Evolutionary conservation across 2,113 vertebrate species (phyloP).

Genomic region (Hucho hucho): DNA sequence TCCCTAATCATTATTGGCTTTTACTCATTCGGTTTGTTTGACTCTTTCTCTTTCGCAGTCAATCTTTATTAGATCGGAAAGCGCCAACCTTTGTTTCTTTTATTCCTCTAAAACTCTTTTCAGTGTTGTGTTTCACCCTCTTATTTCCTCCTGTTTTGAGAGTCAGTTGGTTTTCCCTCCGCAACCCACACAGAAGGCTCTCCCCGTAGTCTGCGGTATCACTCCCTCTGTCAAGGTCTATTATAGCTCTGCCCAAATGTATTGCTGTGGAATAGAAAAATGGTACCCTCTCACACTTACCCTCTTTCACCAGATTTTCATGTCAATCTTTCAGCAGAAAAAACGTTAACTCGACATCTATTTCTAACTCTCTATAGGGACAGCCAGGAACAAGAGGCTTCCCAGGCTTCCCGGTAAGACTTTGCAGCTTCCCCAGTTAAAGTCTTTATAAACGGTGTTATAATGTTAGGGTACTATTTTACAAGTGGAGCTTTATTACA

Average conservation of each 20-base stretch:
- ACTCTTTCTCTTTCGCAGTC: constrained; percentile 3
- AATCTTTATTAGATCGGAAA: constrained; percentile 25
- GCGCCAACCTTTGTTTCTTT: not conserved
- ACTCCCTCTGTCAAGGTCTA: constrained; percentile 38
- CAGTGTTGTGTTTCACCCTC: constrained; percentile 29
- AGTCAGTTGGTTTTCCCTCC: constrained; percentile 11
- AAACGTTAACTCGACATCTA: constrained; percentile 3
- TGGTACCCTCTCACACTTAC: constrained; percentile 28
- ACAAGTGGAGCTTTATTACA: not conserved
- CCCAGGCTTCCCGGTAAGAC: constrained; percentile 96
- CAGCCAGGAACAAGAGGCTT: constrained; percentile 97
- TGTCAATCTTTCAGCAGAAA: not conserved
- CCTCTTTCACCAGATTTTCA: constrained; percentile 8
- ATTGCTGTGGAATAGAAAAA: not conserved
- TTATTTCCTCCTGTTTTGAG: constrained; percentile 22
- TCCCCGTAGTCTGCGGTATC: constrained; percentile 18
- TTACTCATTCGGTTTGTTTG: constrained; percentile 27
- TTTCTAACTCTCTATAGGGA: constrained; percentile 77
- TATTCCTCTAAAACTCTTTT: not conserved
- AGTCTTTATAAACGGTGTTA: not conserved
- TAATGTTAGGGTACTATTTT: not conserved
- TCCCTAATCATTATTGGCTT: constrained; percentile 48
- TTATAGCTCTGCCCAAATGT: constrained; percentile 23
- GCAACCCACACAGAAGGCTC: constrained; percentile 29
- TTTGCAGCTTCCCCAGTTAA: not conserved